Percentiles rank a stretch among this genome's conserved stretches.
Conservation (phyloP, 1,140 invertebrate genomes). For the Trichonephila clavipes region DNA sequence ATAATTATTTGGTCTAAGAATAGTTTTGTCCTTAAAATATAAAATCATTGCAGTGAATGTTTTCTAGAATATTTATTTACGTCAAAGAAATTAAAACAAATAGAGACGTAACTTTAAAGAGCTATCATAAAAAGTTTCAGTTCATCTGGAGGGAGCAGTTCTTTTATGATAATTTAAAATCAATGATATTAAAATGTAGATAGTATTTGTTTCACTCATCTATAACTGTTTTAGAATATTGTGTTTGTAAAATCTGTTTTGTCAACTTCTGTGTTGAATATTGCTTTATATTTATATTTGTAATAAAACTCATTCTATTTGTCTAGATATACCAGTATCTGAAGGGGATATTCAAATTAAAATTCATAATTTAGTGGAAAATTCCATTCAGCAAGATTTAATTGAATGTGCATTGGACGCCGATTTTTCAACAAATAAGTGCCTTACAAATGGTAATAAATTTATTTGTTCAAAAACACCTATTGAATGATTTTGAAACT, state of each 20-base stretch:
- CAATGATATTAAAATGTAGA: not conserved
- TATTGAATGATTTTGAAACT: no score
- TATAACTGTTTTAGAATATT: not conserved
- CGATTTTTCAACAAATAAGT: not conserved
- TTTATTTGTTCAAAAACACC: no score
- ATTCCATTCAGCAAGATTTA: conserved; percentile 40
- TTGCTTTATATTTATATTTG: not conserved
- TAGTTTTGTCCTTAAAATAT: no score
- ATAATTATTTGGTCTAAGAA: no score
- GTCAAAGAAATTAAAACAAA: no score
- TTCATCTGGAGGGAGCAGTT: not conserved
- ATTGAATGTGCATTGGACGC: conserved; percentile 38
- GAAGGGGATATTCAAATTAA: not conserved
- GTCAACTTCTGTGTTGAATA: not conserved
- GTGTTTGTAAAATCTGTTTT: not conserved
- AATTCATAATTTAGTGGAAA: conserved; percentile 7
- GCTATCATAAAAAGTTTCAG: no score
- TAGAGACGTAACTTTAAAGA: no score
- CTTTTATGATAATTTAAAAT: not conserved
- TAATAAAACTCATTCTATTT: not conserved
- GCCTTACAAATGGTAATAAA: conserved; percentile 21
- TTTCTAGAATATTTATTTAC: no score
- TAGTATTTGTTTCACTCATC: not conserved
- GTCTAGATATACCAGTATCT: conserved; percentile 3
- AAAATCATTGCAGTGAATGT: no score